A percentile compares a stretch with the other conserved stretches of the same genome.
phyloP scores from a whole-genome alignment of 2,797 vertebrate genomes.

The Sebastes umbrosus region DNA sequence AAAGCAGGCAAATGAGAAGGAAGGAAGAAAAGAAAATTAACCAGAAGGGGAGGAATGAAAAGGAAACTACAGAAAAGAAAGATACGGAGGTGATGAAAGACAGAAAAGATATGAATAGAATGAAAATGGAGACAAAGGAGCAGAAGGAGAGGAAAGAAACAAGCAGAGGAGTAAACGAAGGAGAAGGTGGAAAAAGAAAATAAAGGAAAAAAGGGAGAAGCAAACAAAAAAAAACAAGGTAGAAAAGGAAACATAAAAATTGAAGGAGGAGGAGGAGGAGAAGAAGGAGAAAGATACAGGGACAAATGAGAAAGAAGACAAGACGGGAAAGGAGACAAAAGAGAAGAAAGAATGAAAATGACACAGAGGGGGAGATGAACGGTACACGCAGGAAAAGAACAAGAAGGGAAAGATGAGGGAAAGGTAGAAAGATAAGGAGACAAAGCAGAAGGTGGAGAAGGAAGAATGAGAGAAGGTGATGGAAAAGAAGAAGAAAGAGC shows the following conservation, averaged over 20 bases:
- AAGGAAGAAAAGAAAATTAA: fast-evolving
- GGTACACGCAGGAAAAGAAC: not conserved
- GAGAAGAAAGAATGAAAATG: not conserved
- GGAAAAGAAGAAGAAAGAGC: not conserved
- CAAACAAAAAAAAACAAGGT: not conserved
- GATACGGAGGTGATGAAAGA: not conserved
- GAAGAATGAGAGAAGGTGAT: too few species aligned
- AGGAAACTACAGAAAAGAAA: not conserved
- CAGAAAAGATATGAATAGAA: not conserved
- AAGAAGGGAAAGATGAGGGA: not conserved
- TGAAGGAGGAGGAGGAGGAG: not conserved
- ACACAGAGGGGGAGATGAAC: not conserved
- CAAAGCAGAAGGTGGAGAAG: not conserved
- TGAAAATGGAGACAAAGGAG: too few species aligned
- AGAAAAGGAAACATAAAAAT: not conserved
- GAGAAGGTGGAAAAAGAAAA: not conserved
- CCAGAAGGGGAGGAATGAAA: not conserved
- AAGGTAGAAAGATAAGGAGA: not conserved
- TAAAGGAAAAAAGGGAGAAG: not conserved
- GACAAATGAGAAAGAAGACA: not conserved
- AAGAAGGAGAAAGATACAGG: not conserved
- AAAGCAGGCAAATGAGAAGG: not conserved
- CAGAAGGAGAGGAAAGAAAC: not conserved
- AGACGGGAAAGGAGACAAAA: not conserved
- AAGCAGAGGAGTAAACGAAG: not conserved